phyloP scores from a whole-genome alignment of 2,113 vertebrate species.

The Aegotheles bennettii region DNA sequence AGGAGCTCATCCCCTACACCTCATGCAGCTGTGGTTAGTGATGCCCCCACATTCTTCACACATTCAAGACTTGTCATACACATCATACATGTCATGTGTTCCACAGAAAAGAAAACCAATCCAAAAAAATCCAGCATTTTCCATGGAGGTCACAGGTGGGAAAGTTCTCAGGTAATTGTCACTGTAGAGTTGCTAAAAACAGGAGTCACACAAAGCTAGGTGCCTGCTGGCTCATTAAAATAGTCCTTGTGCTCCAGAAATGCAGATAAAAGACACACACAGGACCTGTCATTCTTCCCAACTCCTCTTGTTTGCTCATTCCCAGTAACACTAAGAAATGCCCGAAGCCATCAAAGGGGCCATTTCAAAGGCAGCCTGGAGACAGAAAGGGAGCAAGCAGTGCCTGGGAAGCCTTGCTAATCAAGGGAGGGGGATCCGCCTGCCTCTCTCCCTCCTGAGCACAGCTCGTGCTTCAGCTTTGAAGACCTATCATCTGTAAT shows the following conservation, averaged over 20 bases:
- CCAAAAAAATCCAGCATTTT: accelerated
- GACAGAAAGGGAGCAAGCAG: conserved; percentile 33
- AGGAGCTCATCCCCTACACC: background rate
- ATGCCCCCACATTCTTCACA: accelerated
- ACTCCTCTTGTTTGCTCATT: conserved; percentile 2
- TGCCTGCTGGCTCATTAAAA: background rate
- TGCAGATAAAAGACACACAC: background rate
- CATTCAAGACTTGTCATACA: accelerated
- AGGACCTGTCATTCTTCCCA: background rate
- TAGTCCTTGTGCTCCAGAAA: background rate
- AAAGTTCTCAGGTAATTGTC: background rate
- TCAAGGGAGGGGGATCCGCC: background rate
- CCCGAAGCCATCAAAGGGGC: conserved; percentile 29
- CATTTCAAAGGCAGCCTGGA: conserved; percentile 33
- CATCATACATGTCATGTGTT: too few relatives aligned
- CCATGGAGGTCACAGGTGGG: background rate
- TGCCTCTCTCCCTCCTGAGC: background rate
- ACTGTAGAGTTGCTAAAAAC: background rate
- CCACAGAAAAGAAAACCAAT: background rate
- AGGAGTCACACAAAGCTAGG: background rate
- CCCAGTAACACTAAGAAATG: background rate
- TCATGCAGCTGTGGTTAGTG: accelerated
- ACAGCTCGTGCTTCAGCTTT: background rate
- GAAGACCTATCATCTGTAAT: conserved; percentile 2
- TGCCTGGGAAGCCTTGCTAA: background rate